Evolutionary conservation across 2,113 vertebrate genomes (phyloP).

Genomic region (Sinocyclocheilus maitianheensis): DNA sequence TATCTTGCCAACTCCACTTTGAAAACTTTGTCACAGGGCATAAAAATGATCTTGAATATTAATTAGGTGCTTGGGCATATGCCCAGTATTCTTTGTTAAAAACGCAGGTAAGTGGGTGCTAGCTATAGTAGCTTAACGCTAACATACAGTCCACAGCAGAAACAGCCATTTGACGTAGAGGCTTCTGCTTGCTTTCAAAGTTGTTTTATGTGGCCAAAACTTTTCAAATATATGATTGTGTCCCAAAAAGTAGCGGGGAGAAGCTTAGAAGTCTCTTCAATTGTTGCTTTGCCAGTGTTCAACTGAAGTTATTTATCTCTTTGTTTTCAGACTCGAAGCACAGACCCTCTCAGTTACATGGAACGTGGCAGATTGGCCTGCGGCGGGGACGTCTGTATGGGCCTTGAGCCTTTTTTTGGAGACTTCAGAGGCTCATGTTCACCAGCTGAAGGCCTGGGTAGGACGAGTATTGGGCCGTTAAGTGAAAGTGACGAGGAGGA

Average conservation of each 20-base stretch:
- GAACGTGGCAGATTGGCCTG: conserved; percentile 75
- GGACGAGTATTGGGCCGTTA: conserved; percentile 84
- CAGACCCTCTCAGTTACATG: conserved; percentile 74
- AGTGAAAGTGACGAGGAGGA: conserved; percentile 88
- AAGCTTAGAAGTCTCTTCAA: background rate
- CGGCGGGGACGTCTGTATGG: conserved; percentile 72
- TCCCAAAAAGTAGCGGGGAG: background rate
- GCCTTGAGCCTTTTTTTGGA: conserved; percentile 74
- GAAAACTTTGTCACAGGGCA: too few relatives aligned
- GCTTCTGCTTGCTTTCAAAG: too few relatives aligned
- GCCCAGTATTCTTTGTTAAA: background rate
- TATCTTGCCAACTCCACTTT: too few relatives aligned
- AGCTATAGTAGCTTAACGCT: background rate
- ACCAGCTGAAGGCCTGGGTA: conserved; percentile 80
- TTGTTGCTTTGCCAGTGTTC: background rate
- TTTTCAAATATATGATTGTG: background rate
- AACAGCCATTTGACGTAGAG: background rate
- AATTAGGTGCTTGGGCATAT: background rate
- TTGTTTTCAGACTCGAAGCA: conserved; percentile 74
- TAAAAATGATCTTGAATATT: background rate
- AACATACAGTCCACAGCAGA: background rate
- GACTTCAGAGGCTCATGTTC: conserved; percentile 79
- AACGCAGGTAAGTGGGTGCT: background rate
- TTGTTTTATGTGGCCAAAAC: background rate
- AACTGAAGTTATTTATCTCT: background rate